Evolutionary conservation across 2,888 invertebrate species (phyloP), one percentile per base, ranked within the genome.

Genomic region (Tenthredo amoena): DNA sequence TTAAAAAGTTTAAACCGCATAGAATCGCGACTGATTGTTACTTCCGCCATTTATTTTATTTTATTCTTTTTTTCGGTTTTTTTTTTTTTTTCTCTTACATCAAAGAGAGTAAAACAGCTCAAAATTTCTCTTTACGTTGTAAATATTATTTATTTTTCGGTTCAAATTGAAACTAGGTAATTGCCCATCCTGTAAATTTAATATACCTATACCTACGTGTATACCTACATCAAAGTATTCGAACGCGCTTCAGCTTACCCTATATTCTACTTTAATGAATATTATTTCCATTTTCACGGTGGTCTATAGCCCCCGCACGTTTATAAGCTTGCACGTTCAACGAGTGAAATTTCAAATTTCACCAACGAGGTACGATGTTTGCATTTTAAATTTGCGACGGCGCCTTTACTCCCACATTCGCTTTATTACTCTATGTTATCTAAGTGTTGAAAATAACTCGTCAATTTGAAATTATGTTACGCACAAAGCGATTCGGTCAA

Each of bases 321-420:
- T 68, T 34, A 68, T 34, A 31, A 68, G 6, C 68, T 1, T 26
- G 26, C 34, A 68, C 31, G 34, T 68, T 68, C 34, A 34, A 34
- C 68, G 18, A 68, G 68, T 68, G 68, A 68, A 68, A 68, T 68
- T 68, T 68, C 18, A 34, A 68, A 68, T 68, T 68, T 68, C 68
- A 68, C 68, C 31, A 31, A 68, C 68, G 9, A 68, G 26, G 15
- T 31, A 68, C 68, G 68, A 68, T 34, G 68, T 15, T 34, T 68
- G 68, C 31, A 68, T 68, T 68, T 68, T 68, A 18, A 34, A 68
- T 68, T 68, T 68, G 4, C 34, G 6, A 68, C 68, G 34, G 5
- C 34, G 68, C 34, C 31, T 26, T 31, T 21, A 62, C 62, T 62
- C 62, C 62, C 62, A 62, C 62, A 21, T 62, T 62, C 18, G 68